These are phyloP conservation scores for Onychomys torridus DNA, from an alignment of 2,797 vertebrate genomes.

Conservation along the genomic window DNA sequence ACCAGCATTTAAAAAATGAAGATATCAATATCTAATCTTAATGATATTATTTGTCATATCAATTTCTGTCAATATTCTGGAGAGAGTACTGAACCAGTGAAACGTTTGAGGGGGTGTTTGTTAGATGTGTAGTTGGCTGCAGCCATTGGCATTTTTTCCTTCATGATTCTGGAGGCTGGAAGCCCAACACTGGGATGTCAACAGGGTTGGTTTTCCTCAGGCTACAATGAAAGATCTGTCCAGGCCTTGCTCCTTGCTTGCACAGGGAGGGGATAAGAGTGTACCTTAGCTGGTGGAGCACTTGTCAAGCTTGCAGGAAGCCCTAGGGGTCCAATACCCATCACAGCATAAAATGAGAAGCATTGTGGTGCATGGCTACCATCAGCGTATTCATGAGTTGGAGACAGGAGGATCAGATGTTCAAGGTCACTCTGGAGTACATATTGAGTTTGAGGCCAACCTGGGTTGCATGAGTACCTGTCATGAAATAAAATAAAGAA, in stretches of 20 bases:
- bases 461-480: neutral
- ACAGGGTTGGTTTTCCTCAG: neutral
- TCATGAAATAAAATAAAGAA: neutral
- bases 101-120: neutral
- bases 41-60: neutral
- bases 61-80: neutral
- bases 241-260: neutral
- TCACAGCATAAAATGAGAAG: neutral
- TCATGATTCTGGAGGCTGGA: neutral
- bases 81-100: neutral
- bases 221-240: neutral
- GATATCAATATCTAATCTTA: neutral
- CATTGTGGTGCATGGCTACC: rapidly evolving
- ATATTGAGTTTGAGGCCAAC: neutral
- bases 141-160: neutral
- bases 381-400: neutral
- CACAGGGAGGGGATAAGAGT: neutral
- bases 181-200: neutral
- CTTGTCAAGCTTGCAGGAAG: neutral
- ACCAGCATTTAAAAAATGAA: neutral
- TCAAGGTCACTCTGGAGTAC: neutral
- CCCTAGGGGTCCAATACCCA: neutral
- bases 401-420: neutral
- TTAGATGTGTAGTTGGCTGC: neutral
- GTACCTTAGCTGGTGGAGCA: neutral